Percentiles rank a stretch among this genome's conserved stretches.
These are phyloP conservation scores for Gallirallus australis DNA, from an alignment of 2,797 vertebrate species.

Conservation along the genomic window DNA sequence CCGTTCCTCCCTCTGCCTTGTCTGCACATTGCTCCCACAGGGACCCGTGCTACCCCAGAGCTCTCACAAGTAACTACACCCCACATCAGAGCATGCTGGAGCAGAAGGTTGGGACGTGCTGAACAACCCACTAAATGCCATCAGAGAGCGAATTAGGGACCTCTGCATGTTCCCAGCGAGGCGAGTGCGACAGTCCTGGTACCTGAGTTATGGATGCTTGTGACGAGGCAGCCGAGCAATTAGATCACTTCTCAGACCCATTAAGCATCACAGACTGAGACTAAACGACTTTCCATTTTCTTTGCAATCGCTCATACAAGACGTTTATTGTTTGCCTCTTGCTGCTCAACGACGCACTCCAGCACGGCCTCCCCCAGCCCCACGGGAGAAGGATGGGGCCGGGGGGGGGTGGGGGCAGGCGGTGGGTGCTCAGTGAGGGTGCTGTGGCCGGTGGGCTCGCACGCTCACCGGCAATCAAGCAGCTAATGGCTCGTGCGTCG, in stretches of 20 bases:
- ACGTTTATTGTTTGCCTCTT: slow-evolving; percentile 54
- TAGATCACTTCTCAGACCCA: slow-evolving; percentile 42
- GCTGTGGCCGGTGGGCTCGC: background rate
- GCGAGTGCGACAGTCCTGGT: background rate
- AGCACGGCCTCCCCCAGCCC: background rate
- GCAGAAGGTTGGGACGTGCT: background rate
- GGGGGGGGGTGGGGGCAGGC: background rate
- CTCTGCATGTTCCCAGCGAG: background rate
- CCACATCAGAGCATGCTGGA: rapidly evolving
- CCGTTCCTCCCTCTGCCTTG: rapidly evolving
- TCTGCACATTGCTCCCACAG: rapidly evolving
- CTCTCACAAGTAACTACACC: rapidly evolving
- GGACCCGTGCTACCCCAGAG: background rate
- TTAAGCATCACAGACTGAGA: slow-evolving; percentile 9
- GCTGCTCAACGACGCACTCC: background rate
- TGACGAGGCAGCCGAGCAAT: background rate
- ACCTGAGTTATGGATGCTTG: slow-evolving; percentile 9
- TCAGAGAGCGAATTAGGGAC: background rate
- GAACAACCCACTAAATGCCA: rapidly evolving
- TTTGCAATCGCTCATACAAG: slow-evolving; percentile 65
- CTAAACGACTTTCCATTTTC: slow-evolving; percentile 17
- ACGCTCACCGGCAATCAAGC: background rate
- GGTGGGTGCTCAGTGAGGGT: rapidly evolving
- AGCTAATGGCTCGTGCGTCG: background rate
- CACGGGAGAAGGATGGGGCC: background rate